Evolutionary conservation across 2,888 invertebrate species (phyloP), one percentile per base, ranked within the genome.

Genomic region (Melanchra persicariae): DNA sequence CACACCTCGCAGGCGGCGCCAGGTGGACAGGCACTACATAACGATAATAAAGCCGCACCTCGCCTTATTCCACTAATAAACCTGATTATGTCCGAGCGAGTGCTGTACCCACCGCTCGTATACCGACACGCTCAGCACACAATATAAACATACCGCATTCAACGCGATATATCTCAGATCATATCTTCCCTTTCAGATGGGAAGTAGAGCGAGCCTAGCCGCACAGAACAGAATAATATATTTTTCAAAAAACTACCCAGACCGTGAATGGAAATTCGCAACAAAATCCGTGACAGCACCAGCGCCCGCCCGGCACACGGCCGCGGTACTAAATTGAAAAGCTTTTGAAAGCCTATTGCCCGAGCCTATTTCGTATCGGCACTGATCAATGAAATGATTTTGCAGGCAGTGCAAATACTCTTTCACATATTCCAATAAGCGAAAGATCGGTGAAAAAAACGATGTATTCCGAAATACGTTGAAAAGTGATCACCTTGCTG

Each of bases 41-140:
- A 87, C 86, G 86, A 86, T 90, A 91, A 90, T 92, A 91, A 91
- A 89, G 85, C 92, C 90, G 83, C 91, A 91, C 93, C 92, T 91
- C 81, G 79, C 84, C 88, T 89, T 88, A 87, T 86, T 83, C 79
- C 85, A 80, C 89, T 91, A 92, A 92, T 93, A 92, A 92, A 93
- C 90, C 79, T 87, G 88, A 90, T 91, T 91, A 92, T 87, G 77
- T 84, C 83, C 84, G 83, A 77, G 86, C 82, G 85, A 86, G 87
- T 84, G 85, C 70, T 82, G 71, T 77, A 70, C 12, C 12, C 12
- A 40, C 40, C 57, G 63, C 68, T 65, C 82, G 70, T 77, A 70
- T 52, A 74, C 67, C 60, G 26, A 57, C 74, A 70, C 71, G 71
- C 70, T 68, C 61, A 57, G 62, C 69, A 78, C 61, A 71, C 69